Conservation (phyloP, 2,888 invertebrate genomes). For the Tetheella fluctuosa region DNA sequence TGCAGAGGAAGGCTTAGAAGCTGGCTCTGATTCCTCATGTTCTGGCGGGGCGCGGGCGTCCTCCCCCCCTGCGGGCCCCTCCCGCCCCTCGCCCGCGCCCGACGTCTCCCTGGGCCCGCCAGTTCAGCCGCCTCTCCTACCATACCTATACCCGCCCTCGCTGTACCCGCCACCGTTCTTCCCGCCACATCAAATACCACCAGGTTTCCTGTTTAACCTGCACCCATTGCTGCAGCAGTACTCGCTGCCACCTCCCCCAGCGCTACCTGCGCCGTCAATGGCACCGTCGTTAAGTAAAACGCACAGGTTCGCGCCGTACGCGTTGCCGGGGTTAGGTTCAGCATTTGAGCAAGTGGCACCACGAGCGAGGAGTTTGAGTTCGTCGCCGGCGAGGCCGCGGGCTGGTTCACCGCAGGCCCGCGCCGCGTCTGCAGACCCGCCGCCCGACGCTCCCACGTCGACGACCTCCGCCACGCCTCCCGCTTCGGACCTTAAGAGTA, state of each 20-base stretch:
- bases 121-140: constrained; percentile 95
- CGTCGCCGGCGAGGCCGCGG: constrained; percentile 81
- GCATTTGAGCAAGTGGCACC: constrained; percentile 96
- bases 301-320: constrained; percentile 94
- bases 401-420: constrained; percentile 72
- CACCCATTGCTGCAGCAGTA: constrained; percentile 95
- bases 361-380: constrained; percentile 86
- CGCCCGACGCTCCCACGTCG: constrained; percentile 83
- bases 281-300: constrained; percentile 87
- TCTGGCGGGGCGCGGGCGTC: constrained; percentile 86
- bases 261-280: constrained; percentile 85
- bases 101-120: constrained; percentile 98
- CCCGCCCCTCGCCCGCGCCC: constrained; percentile 90
- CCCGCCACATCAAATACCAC: constrained; percentile 91
- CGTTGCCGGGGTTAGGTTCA: constrained; percentile 90
- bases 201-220: constrained; percentile 94
- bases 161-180: constrained; percentile 91
- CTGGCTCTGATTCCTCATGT: constrained; percentile 89
- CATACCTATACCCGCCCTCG: constrained; percentile 96
- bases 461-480: constrained; percentile 84
- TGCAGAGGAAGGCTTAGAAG: constrained; percentile 86
- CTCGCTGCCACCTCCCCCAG: constrained; percentile 88
- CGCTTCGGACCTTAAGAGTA: constrained; percentile 95
- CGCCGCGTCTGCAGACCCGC: constrained; percentile 79
- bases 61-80: constrained; percentile 84